Evolutionary conservation across 2,797 vertebrate species (phyloP).

Genomic region (Salarias fasciatus): DNA sequence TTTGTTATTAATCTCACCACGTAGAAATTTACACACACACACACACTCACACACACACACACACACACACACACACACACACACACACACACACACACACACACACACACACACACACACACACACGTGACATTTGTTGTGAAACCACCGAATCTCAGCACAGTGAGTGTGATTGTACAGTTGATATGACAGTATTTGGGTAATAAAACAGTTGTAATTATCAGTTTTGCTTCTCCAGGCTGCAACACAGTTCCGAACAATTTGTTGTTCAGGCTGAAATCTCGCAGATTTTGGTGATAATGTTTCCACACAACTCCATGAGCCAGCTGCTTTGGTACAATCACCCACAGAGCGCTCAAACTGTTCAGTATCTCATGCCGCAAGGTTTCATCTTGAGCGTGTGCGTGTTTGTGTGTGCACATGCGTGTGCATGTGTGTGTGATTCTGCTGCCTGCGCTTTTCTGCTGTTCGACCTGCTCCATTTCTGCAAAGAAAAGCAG

Average conservation of each 20-base stretch:
- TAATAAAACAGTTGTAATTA: conserved; percentile 1
- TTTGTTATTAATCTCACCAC: no score
- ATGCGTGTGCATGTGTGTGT: conserved; percentile 12
- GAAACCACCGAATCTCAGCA: background rate
- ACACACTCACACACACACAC: no score
- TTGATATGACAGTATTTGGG: background rate
- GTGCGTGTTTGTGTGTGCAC: conserved; percentile 13
- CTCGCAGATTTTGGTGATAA: conserved; percentile 4
- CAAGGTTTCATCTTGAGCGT: conserved; percentile 20
- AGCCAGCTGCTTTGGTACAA: conserved; percentile 19
- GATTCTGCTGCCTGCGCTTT: conserved; percentile 16
- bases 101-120: no score
- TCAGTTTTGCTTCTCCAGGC: no score
- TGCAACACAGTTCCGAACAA: conserved; percentile 1
- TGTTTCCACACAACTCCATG: conserved; percentile 1
- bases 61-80: no score
- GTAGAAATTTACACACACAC: no score
- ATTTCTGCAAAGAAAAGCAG: conserved; percentile 56
- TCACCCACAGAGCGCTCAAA: conserved; percentile 42
- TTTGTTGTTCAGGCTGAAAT: conserved; percentile 13
- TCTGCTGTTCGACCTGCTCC: conserved; percentile 52
- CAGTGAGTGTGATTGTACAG: background rate
- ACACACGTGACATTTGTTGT: no score
- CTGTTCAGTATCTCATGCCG: conserved; percentile 22
- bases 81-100: no score